A percentile compares a stretch with the other conserved stretches of the same genome.
These are phyloP conservation scores for Corapipo altera DNA, from an alignment of 2,113 vertebrate genomes.

Conservation along the genomic window DNA sequence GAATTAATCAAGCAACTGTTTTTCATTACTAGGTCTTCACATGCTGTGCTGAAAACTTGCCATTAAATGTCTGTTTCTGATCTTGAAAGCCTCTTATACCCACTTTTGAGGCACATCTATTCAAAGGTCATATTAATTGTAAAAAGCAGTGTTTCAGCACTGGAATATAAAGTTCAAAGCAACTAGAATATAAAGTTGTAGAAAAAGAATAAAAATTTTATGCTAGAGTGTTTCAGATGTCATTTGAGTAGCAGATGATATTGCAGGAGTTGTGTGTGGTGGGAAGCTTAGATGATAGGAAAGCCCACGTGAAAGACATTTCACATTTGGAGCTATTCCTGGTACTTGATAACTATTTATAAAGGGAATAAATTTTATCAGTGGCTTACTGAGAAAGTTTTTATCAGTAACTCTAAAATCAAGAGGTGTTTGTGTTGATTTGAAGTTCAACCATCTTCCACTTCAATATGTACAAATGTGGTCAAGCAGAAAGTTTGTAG, in stretches of 20 bases:
- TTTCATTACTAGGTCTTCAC: neutral
- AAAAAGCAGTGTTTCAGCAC: neutral
- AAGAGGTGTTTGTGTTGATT: neutral
- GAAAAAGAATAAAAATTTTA: neutral
- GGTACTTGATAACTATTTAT: neutral
- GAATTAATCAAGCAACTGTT: constrained; percentile 27
- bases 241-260: neutral
- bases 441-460: neutral
- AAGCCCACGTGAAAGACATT: neutral
- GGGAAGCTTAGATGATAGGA: neutral
- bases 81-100: constrained; percentile 26
- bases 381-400: neutral
- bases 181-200: neutral
- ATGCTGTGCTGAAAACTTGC: constrained; percentile 36
- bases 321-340: neutral
- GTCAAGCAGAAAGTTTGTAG: neutral
- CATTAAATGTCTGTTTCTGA: constrained; percentile 24
- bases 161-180: neutral
- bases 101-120: neutral
- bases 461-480: neutral
- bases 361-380: neutral
- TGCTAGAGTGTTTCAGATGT: neutral
- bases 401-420: neutral
- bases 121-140: constrained; percentile 27
- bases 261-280: neutral